These are phyloP conservation scores for Troides aeacus DNA, from an alignment of 2,888 invertebrate genomes.

Conservation along the genomic window DNA sequence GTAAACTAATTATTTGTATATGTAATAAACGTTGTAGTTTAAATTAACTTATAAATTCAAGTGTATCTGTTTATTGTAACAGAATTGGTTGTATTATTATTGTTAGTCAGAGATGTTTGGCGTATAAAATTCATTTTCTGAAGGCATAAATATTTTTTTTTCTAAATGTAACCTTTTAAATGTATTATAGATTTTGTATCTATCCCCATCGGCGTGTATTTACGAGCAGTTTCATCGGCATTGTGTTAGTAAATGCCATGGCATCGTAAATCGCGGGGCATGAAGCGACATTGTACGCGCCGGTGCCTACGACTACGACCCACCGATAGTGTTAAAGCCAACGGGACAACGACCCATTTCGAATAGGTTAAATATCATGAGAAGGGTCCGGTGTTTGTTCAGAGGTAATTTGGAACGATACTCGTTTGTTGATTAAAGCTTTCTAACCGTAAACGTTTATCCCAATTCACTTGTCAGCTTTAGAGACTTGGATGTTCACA, in stretches of 20 bases:
- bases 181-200: slow-evolving; percentile 11
- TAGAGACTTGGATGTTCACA: background rate
- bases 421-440: slow-evolving; percentile 13
- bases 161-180: background rate
- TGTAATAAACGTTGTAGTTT: no score
- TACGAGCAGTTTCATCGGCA: slow-evolving; percentile 36
- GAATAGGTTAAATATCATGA: slow-evolving; percentile 46
- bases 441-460: background rate
- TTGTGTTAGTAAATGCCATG: slow-evolving; percentile 69
- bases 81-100: no score
- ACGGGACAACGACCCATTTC: slow-evolving; percentile 67
- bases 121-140: no score
- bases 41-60: no score
- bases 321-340: slow-evolving; percentile 44
- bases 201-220: slow-evolving; percentile 30
- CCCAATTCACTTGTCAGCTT: background rate
- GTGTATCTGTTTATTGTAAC: no score
- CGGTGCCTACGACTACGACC: slow-evolving; percentile 43
- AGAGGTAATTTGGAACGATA: slow-evolving; percentile 12
- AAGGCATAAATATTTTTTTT: background rate
- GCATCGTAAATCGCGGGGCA: slow-evolving; percentile 64
- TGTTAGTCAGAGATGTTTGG: no score
- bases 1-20: no score
- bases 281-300: slow-evolving; percentile 57
- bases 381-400: slow-evolving; percentile 24